A percentile compares a stretch with the other conserved stretches of the same genome.
phyloP scores from a whole-genome alignment of 2,888 invertebrate species.

The Pristionchus entomophagus region DNA sequence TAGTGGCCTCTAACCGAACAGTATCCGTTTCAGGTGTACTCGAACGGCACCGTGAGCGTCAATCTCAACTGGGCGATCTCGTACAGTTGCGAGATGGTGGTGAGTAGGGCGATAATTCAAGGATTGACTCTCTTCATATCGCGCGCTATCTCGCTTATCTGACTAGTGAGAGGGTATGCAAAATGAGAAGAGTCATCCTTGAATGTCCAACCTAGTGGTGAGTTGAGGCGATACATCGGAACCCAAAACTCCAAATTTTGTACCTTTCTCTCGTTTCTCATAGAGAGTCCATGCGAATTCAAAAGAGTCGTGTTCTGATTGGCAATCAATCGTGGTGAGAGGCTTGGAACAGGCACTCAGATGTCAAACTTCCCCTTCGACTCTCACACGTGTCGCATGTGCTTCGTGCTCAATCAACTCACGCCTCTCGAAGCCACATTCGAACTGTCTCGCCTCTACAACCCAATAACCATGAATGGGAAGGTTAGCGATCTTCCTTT shows the following conservation, averaged over 20 bases:
- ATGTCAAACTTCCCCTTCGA: conserved; percentile 42
- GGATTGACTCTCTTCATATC: neutral
- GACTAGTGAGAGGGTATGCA: too few species aligned
- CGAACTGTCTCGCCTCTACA: neutral
- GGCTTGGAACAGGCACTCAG: too few species aligned
- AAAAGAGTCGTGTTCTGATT: too few species aligned
- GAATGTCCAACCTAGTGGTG: too few species aligned
- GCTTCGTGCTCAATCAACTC: conserved; percentile 5
- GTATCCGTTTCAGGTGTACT: neutral
- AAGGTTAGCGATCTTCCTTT: neutral
- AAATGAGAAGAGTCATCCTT: neutral
- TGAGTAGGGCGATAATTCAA: neutral
- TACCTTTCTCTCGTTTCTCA: too few species aligned
- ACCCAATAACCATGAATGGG: neutral
- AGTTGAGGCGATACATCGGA: too few species aligned
- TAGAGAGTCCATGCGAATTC: too few species aligned
- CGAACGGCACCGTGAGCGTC: neutral
- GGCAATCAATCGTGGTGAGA: too few species aligned
- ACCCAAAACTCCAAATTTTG: too few species aligned
- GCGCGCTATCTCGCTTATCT: too few species aligned
- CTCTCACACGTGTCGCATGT: conserved; percentile 33
- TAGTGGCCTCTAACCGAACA: too few species aligned
- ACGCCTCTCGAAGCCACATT: neutral
- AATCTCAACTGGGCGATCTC: conserved; percentile 5
- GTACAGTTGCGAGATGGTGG: conserved; percentile 17